Evolutionary conservation across 2,113 vertebrate genomes (phyloP), one percentile per base, ranked within the genome.

Genomic region (Dicrurus megarhynchus): DNA sequence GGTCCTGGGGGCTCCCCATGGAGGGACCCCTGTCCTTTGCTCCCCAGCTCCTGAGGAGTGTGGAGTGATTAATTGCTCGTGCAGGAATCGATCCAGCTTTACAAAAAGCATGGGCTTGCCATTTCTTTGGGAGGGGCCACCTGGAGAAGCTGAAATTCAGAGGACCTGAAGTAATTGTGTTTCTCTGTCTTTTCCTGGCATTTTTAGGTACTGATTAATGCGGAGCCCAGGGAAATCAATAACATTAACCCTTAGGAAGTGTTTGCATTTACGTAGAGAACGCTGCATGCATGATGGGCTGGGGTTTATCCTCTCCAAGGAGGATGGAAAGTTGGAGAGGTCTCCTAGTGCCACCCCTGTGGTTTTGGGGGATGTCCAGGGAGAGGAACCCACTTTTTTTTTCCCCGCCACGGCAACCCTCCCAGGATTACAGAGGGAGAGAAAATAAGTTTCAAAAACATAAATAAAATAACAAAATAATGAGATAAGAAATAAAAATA

Each of bases 161-260:
- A 84, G 41, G 70, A 91, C 65, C 50, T 46, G 83, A 94, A 95
- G 79, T 95, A 97, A 97, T 97, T 97, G 91, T 7, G 37, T 94
- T 97, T 84, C 97, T 97, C 96, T 96, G 52, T 96, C 93, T 97
- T 96, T 97, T 37, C 74, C 91, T 94, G 80, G 88, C 71, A 89
- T 96, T 96, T 96, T 97, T 95, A 97, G 90, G 73, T 94, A 79
- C 95, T 96, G 95, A 96, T 98, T 97, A 97, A 97, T 96, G 89
- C 52, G 79, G 67, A 97, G 83, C 91, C 81, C 55, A 65, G 65
- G 78, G 89, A 97, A 97, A 98, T 97, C 96, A 91, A 96, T 97
- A 96, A 89, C 57, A 14, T 95, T 95, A 97, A 96, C 94, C 91
- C 96, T 84, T 96, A n/a, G 61, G 68, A 94, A 93, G 95, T 4